Evolutionary conservation across 2,888 invertebrate species (phyloP).

Genomic region (Cephus pygmeus): DNA sequence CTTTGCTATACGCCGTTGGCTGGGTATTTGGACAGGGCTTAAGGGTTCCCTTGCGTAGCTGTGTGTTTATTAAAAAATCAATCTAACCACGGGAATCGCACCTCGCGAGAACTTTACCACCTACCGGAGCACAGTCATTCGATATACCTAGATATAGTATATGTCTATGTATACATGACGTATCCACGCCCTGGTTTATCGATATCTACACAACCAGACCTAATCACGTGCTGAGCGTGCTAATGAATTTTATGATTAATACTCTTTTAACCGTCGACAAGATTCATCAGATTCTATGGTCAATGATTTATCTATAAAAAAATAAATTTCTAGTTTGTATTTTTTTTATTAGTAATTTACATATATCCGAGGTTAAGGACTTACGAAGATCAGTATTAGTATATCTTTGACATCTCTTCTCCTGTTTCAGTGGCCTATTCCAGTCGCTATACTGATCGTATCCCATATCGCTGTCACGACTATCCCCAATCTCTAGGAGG

Average conservation of each 20-base stretch:
- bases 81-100: slow-evolving; percentile 9
- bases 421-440: neutral
- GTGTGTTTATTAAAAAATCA: slow-evolving; percentile 23
- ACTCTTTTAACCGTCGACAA: neutral
- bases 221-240: neutral
- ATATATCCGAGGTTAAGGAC: neutral
- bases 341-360: neutral
- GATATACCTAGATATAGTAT: neutral
- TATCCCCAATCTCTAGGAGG: slow-evolving; percentile 2
- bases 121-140: neutral
- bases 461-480: slow-evolving; percentile 7
- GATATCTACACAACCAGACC: neutral
- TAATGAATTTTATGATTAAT: slow-evolving; percentile 3
- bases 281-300: neutral
- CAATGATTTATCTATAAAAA: neutral
- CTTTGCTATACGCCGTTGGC: neutral
- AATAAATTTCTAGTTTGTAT: neutral
- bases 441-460: neutral
- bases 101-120: neutral
- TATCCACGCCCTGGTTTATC: neutral
- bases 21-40: slow-evolving; percentile 21
- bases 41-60: slow-evolving; percentile 13
- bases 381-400: neutral
- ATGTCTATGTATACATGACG: neutral
- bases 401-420: neutral